Conservation (phyloP, 2,888 invertebrate species). For the Noctua janthina region DNA sequence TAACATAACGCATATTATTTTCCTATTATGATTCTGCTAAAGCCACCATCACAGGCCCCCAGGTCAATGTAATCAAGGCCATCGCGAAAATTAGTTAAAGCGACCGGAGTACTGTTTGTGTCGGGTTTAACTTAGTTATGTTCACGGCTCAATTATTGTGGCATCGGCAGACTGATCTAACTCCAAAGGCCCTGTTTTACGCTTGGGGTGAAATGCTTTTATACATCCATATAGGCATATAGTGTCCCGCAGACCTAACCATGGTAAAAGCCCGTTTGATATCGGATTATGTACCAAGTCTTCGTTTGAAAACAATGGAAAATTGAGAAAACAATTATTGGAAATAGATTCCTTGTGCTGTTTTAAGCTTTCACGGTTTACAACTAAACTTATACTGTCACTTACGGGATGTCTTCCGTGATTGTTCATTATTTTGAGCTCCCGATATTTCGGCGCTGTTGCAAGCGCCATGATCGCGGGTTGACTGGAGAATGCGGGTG, state of each 20-base stretch:
- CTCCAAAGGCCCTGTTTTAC: slow-evolving; percentile 1
- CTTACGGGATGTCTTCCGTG: no score
- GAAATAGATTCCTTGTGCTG: background rate
- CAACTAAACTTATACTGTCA: no score
- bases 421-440: no score
- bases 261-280: background rate
- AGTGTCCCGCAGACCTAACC: background rate
- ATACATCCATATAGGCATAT: background rate
- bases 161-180: background rate
- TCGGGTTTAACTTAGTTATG: slow-evolving; percentile 39
- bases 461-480: no score
- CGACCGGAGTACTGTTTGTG: slow-evolving; percentile 28
- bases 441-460: no score
- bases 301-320: background rate
- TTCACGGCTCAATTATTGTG: slow-evolving; percentile 26
- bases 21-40: no score
- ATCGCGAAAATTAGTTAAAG: slow-evolving; percentile 11
- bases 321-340: background rate
- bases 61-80: slow-evolving; percentile 5
- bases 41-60: no score
- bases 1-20: no score
- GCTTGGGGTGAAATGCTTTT: background rate
- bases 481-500: no score
- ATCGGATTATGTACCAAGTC: background rate
- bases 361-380: no score